Conservation (phyloP, 2,888 invertebrate species). For the Lordiphosa andalusiaca region DNA sequence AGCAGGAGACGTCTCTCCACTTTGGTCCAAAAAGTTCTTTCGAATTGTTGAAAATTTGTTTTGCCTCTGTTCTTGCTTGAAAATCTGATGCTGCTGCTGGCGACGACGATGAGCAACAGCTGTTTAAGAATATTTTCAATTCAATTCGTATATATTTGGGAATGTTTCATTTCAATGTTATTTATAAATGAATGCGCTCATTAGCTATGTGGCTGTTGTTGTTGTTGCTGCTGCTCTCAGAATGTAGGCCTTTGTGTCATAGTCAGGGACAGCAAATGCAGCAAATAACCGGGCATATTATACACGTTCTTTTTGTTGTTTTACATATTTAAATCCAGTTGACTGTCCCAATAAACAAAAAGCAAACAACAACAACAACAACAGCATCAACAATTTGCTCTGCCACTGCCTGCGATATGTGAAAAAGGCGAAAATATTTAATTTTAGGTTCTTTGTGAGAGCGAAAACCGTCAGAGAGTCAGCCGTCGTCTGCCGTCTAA, state of each 20-base stretch:
- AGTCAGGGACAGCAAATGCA: constrained; percentile 29
- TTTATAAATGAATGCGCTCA: constrained; percentile 72
- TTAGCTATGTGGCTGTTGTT: constrained; percentile 41
- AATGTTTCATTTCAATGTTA: constrained; percentile 69
- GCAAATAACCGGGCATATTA: constrained; percentile 5
- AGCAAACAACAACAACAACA: constrained; percentile 30
- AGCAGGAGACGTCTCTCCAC: constrained; percentile 42
- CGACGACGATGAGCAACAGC: constrained; percentile 67
- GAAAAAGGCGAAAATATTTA: constrained; percentile 75
- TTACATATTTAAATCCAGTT: constrained; percentile 6
- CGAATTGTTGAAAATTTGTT: constrained; percentile 27
- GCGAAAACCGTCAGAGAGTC: constrained; percentile 19
- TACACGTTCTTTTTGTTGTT: not conserved
- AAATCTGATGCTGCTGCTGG: constrained; percentile 39
- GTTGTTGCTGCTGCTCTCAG: constrained; percentile 16
- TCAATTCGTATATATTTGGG: constrained; percentile 69
- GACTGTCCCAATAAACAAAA: constrained; percentile 14
- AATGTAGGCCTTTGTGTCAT: constrained; percentile 70
- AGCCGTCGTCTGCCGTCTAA: constrained; percentile 6
- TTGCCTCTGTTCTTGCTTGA: constrained; percentile 27
- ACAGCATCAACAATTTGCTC: constrained; percentile 46
- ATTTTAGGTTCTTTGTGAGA: constrained; percentile 70
- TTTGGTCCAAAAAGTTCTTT: constrained; percentile 62
- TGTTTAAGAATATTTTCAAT: constrained; percentile 68
- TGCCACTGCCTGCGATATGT: constrained; percentile 65